Evolutionary conservation across 2,113 vertebrate genomes (phyloP).

Genomic region (Paramormyrops kingsleyae): DNA sequence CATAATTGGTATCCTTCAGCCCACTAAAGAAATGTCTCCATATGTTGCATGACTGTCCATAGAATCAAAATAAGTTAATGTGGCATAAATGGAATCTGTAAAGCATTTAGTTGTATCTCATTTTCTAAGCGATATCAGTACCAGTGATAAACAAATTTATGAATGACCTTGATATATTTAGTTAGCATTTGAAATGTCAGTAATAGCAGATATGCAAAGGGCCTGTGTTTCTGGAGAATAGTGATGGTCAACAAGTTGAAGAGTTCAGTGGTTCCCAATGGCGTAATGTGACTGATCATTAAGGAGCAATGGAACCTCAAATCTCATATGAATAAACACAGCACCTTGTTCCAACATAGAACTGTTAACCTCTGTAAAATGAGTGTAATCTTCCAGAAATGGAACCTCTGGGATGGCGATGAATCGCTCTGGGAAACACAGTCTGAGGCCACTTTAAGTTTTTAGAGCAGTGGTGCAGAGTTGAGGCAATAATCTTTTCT

Average conservation of each 20-base stretch:
- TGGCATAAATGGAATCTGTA: not conserved
- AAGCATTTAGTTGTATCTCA: not conserved
- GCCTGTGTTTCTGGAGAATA: slow-evolving; percentile 12
- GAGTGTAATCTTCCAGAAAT: slow-evolving; percentile 32
- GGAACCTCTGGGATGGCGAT: slow-evolving; percentile 36
- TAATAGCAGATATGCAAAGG: not conserved
- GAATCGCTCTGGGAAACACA: slow-evolving; percentile 54
- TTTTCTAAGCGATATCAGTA: not conserved
- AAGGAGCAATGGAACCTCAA: slow-evolving; percentile 38
- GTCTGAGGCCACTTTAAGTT: slow-evolving; percentile 40
- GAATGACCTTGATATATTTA: not conserved
- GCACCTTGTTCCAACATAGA: slow-evolving; percentile 4
- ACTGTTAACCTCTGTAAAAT: slow-evolving; percentile 34
- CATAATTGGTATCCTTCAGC: not conserved
- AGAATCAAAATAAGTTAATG: not conserved
- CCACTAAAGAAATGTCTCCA: not conserved
- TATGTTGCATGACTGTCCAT: not conserved
- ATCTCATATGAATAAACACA: slow-evolving; percentile 30
- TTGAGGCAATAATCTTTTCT: slow-evolving; percentile 50
- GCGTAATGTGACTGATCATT: slow-evolving; percentile 25
- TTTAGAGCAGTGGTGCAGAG: slow-evolving; percentile 56
- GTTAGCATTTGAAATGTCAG: not conserved
- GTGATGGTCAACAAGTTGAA: slow-evolving; percentile 38
- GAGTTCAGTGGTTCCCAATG: slow-evolving; percentile 48
- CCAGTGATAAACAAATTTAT: not conserved